Evolutionary conservation across 2,113 vertebrate genomes (phyloP).

Genomic region (Salvelinus fontinalis): DNA sequence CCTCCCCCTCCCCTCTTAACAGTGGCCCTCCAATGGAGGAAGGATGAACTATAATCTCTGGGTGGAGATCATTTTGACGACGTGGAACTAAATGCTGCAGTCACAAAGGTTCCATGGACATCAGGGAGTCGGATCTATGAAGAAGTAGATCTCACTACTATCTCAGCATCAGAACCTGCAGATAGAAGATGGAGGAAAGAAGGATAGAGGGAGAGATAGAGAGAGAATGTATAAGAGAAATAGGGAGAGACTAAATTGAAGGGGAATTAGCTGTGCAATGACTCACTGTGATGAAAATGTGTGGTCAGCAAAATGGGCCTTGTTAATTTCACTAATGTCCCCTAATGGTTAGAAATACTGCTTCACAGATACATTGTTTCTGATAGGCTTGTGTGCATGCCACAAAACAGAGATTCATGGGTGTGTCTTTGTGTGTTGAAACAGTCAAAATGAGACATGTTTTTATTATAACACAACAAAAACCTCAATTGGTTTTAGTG

Average conservation of each 20-base stretch:
- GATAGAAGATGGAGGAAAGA: constrained; percentile 4
- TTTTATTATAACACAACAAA: neutral
- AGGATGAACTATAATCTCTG: constrained; percentile 28
- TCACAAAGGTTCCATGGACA: constrained; percentile 18
- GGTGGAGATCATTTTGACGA: constrained; percentile 53
- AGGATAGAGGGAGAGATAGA: constrained; percentile 14
- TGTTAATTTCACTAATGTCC: constrained; percentile 9
- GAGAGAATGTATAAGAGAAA: neutral
- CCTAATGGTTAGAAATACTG: neutral
- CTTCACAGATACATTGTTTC: neutral
- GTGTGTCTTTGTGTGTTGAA: neutral
- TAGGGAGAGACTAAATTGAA: neutral
- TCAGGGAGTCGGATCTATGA: constrained; percentile 25
- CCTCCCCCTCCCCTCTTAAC: constrained; percentile 38
- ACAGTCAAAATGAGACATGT: neutral
- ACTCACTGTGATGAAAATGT: neutral
- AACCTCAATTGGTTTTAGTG: neutral
- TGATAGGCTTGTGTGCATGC: neutral
- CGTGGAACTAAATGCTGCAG: constrained; percentile 24
- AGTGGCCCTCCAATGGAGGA: constrained; percentile 33
- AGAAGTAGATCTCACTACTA: constrained; percentile 12
- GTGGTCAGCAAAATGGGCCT: neutral
- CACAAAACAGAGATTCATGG: neutral
- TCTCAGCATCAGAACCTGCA: constrained; percentile 51
- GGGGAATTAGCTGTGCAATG: constrained; percentile 17